Evolutionary conservation across 2,888 invertebrate genomes (phyloP).

Genomic region (Thereva unica): DNA sequence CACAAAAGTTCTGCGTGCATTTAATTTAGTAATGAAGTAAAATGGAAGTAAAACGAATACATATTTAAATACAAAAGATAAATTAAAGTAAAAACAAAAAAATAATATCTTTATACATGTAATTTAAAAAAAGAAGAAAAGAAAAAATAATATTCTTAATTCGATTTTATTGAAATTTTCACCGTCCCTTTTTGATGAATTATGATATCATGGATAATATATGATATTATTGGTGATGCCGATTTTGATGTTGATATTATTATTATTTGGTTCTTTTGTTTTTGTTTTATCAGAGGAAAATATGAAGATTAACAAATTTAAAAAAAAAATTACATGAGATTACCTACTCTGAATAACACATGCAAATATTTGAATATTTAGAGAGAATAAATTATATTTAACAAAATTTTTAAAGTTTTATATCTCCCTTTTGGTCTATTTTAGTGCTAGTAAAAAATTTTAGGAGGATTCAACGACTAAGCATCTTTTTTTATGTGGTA

Average conservation of each 20-base stretch:
- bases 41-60: conserved; percentile 16
- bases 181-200: conserved; percentile 56
- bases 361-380: conserved; percentile 31
- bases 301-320: background rate
- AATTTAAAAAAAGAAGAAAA: conserved; percentile 29
- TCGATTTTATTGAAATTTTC: conserved; percentile 58
- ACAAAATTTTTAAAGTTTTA: background rate
- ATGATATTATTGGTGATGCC: conserved; percentile 12
- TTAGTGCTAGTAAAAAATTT: background rate
- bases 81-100: conserved; percentile 31
- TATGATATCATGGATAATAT: conserved; percentile 37
- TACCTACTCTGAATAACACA: conserved; percentile 24
- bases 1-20: conserved; percentile 15
- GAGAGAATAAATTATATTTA: conserved; percentile 32
- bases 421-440: background rate
- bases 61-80: conserved; percentile 27
- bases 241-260: conserved; percentile 26
- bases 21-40: conserved; percentile 37
- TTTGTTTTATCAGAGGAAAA: conserved; percentile 22
- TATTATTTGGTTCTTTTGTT: conserved; percentile 11
- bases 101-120: conserved; percentile 42
- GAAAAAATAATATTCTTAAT: conserved; percentile 42
- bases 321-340: conserved; percentile 20
- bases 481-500: conserved; percentile 1
- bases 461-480: background rate